phyloP scores from a whole-genome alignment of 2,888 invertebrate genomes.

The Pyrrhia umbra region DNA sequence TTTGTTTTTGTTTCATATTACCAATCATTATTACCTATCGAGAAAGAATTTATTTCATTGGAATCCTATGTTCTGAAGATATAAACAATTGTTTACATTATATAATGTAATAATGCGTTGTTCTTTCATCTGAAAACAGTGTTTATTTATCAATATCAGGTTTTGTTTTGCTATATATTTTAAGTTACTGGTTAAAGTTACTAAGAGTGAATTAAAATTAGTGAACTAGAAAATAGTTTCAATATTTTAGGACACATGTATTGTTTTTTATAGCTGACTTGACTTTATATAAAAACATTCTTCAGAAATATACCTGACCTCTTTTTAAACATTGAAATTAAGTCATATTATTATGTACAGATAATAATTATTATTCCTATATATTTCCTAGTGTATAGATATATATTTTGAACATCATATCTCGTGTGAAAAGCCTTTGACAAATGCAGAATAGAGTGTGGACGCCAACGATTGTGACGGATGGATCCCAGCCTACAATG shows the following conservation, averaged over 20 bases:
- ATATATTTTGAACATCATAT: slow-evolving; percentile 2
- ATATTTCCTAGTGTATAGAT: not conserved
- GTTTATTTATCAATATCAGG: not conserved
- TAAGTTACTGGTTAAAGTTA: too few species aligned
- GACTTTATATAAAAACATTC: too few species aligned
- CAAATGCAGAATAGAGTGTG: slow-evolving; percentile 11
- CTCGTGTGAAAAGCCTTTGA: slow-evolving; percentile 1
- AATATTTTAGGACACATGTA: too few species aligned
- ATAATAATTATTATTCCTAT: not conserved
- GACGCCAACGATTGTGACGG: slow-evolving; percentile 34
- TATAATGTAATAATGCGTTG: not conserved
- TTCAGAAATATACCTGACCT: too few species aligned
- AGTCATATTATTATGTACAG: too few species aligned
- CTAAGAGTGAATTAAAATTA: too few species aligned
- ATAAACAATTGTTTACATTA: not conserved
- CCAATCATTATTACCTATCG: slow-evolving; percentile 7
- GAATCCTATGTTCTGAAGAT: not conserved
- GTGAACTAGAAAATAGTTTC: too few species aligned
- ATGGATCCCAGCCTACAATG: slow-evolving; percentile 46
- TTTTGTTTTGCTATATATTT: not conserved
- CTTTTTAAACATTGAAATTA: too few species aligned
- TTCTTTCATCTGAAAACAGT: not conserved
- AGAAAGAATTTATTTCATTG: slow-evolving; percentile 2
- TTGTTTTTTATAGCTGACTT: too few species aligned
- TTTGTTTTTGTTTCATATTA: slow-evolving; percentile 19